Base-by-base conservation (phyloP, 2,888 invertebrate genomes). In the Halictus quadricinctus region DNA sequence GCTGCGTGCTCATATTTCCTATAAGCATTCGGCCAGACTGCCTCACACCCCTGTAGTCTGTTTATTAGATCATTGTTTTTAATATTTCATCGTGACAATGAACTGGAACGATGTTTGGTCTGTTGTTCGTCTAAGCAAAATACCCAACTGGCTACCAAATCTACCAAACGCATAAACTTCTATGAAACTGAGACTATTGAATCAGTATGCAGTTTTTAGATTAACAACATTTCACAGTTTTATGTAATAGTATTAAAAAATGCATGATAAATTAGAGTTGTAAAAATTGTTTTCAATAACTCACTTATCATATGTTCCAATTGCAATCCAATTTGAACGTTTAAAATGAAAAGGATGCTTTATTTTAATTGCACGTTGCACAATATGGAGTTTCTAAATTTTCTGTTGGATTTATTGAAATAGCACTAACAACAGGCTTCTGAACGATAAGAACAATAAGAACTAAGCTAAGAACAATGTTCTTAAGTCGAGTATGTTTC, bases 1-100 rank as follows among this genome's bases (percentile, higher is more conserved):
- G 25, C 75, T 50, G 70, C 46, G 60, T 54, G 81, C 76, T 87
- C 86, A 70, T 83, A 80, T 86, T 86, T 86, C 82, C 77, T 41
- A 54, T 70, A 79, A 66, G 60, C 81, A 76, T 64, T 29, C 77
- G 54, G 29, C 18, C 69, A 81, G 58, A 15, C 48, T 50, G 2
- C 12, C 10, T 73, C 72, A 13, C 48, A 12, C 41, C 36, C 58
- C 36, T 72, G 64, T 74, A 75, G 73, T 66, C 66, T 41, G n/a
- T 72, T 80, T 54, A 10, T 72, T 54, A 46, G 18, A 72, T 75
- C 58, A 72, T 36, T 15, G 43, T 60, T 58, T 70, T 70, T 43
- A 43, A n/a, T 43, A n/a, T 21, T 70, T 43, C 12, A 43, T 12
- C n/a, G n/a, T 43, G n/a, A 43, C 21, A 43, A 13, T n/a, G 13